These are phyloP conservation scores for Ispidina lecontei DNA, from an alignment of 2,797 vertebrate species.

Conservation along the genomic window DNA sequence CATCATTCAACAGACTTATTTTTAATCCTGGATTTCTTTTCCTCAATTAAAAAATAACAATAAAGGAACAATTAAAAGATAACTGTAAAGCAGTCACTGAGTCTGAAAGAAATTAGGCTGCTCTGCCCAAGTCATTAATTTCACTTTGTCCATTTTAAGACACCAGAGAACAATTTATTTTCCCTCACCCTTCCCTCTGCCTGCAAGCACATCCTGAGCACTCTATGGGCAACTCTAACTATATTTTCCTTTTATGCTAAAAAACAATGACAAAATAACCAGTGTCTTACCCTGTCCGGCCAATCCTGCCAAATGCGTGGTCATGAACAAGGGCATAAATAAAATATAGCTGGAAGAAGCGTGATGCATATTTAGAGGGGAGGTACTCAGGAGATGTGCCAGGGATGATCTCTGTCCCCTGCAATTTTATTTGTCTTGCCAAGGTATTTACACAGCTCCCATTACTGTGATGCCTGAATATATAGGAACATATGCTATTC, in stretches of 20 bases:
- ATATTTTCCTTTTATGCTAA: not conserved
- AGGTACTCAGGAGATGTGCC: not conserved
- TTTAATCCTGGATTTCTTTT: not conserved
- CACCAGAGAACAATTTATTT: not conserved
- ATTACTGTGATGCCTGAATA: not conserved
- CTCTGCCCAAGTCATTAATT: not conserved
- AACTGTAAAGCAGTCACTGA: not conserved
- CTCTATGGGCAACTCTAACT: not conserved
- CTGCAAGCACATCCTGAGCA: not conserved
- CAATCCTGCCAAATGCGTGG: not conserved
- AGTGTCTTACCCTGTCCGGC: not conserved
- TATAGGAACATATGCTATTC: not conserved
- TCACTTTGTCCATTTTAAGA: not conserved
- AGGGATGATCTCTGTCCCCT: slow-evolving; percentile 9
- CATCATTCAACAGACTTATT: not conserved
- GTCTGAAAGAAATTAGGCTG: not conserved
- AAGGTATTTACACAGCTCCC: not conserved
- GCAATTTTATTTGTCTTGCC: slow-evolving; percentile 44
- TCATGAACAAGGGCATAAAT: not conserved
- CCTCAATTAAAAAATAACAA: not conserved
- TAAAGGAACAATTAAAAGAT: not conserved
- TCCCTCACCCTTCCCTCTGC: not conserved
- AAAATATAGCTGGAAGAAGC: not conserved
- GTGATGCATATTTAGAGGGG: not conserved
- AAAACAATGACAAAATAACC: not conserved